Percentiles rank a stretch among this genome's conserved stretches.
Evolutionary conservation across 2,113 vertebrate genomes (phyloP).

Genomic region (Rhea pennata): DNA sequence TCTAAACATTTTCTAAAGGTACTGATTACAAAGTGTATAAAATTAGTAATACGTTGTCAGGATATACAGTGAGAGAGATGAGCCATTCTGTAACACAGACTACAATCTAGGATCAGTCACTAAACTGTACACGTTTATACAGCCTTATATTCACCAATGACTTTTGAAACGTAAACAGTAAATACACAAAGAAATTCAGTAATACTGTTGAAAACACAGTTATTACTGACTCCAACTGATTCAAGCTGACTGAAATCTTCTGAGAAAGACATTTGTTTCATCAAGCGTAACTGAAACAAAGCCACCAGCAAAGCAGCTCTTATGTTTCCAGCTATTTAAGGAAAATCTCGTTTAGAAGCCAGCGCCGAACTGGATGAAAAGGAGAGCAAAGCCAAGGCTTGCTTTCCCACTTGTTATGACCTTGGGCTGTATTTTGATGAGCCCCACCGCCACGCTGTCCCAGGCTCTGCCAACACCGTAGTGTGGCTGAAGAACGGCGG

Average conservation of each 20-base stretch:
- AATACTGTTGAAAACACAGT: not conserved
- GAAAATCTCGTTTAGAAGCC: not conserved
- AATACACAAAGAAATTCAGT: constrained; percentile 33
- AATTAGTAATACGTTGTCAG: constrained; percentile 59
- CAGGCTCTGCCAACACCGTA: constrained; percentile 33
- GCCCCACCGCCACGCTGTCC: not conserved
- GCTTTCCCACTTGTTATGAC: not conserved
- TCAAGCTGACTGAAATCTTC: not conserved
- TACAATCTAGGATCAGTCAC: constrained; percentile 67
- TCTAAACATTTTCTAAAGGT: constrained; percentile 77
- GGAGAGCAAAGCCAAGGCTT: not conserved
- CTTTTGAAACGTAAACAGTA: constrained; percentile 44
- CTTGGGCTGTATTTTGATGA: not conserved
- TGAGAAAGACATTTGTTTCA: not conserved
- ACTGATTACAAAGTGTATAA: constrained; percentile 74
- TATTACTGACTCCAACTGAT: not conserved
- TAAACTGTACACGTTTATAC: constrained; percentile 69
- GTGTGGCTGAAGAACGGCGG: not conserved
- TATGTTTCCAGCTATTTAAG: constrained; percentile 1
- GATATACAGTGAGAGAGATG: constrained; percentile 62
- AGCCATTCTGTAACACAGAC: constrained; percentile 66
- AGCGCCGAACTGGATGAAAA: not conserved
- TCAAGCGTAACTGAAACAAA: not conserved
- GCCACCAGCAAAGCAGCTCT: not conserved
- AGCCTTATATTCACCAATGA: constrained; percentile 26